A percentile compares a stretch with the other conserved stretches of the same genome.
Conservation (phyloP, 2,113 vertebrate species). For the Corydoras maculifer region DNA sequence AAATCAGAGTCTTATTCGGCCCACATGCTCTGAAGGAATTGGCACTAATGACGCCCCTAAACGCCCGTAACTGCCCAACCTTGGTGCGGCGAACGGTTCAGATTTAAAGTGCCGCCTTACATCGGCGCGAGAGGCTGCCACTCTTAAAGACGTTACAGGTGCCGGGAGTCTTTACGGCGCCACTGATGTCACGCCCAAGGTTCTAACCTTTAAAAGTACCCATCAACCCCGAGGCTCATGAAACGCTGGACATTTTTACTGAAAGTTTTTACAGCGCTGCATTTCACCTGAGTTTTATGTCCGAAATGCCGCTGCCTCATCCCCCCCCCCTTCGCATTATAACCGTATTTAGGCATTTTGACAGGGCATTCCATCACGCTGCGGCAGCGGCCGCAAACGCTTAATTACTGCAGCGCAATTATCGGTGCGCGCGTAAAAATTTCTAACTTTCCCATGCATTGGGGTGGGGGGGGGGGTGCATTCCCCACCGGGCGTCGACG, state of each 20-base stretch:
- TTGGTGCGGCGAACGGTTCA: neutral
- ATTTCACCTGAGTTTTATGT: neutral
- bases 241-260: no score
- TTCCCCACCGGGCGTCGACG: no score
- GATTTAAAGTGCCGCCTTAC: neutral
- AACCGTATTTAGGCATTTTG: neutral
- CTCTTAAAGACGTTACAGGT: neutral
- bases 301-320: neutral
- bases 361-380: neutral
- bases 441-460: constrained; percentile 3
- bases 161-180: constrained; percentile 1
- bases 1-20: neutral
- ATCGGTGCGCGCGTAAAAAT: constrained; percentile 11
- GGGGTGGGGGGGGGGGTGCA: no score
- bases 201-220: constrained; percentile 15
- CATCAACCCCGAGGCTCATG: neutral
- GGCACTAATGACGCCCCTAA: constrained; percentile 3
- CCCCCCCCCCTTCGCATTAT: neutral
- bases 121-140: neutral
- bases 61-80: constrained; percentile 5
- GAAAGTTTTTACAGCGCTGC: neutral
- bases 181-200: constrained; percentile 6
- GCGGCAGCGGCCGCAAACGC: neutral
- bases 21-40: neutral
- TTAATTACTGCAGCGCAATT: constrained; percentile 21